Conservation (phyloP, 2,797 vertebrate species). For the Cygnus olor region DNA sequence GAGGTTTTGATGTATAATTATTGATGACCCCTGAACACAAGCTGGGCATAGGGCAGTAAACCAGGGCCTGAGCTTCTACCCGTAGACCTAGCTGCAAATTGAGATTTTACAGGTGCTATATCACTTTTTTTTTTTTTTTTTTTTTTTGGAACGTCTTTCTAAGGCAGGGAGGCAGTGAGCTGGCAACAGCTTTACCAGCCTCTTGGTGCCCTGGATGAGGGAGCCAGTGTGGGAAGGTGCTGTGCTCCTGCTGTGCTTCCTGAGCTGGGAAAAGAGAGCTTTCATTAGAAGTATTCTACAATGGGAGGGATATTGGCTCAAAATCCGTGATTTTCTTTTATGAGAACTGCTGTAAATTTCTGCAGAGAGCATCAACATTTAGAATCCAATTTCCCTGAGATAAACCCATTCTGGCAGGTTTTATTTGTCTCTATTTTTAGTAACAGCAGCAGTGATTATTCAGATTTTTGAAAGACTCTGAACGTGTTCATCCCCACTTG, state of each 20-base stretch:
- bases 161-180: background rate
- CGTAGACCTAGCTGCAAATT: background rate
- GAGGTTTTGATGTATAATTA: background rate
- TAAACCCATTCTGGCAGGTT: constrained; percentile 28
- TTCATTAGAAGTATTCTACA: background rate
- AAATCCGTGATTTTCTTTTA: background rate
- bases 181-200: background rate
- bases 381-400: constrained; percentile 31
- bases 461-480: background rate
- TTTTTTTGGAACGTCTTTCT: background rate
- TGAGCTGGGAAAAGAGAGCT: background rate
- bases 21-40: background rate
- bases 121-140: background rate
- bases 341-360: constrained; percentile 29
- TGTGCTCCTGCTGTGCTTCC: background rate
- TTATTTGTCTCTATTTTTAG: background rate
- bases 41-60: background rate
- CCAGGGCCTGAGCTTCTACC: background rate
- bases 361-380: background rate
- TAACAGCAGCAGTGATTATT: background rate
- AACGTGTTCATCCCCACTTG: background rate
- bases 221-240: background rate
- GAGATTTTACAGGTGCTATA: background rate
- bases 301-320: background rate
- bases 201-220: background rate